Evolutionary conservation across 2,797 vertebrate genomes (phyloP), one percentile per base, ranked within the genome.

Genomic region (Rhadinocentrus ornatus): DNA sequence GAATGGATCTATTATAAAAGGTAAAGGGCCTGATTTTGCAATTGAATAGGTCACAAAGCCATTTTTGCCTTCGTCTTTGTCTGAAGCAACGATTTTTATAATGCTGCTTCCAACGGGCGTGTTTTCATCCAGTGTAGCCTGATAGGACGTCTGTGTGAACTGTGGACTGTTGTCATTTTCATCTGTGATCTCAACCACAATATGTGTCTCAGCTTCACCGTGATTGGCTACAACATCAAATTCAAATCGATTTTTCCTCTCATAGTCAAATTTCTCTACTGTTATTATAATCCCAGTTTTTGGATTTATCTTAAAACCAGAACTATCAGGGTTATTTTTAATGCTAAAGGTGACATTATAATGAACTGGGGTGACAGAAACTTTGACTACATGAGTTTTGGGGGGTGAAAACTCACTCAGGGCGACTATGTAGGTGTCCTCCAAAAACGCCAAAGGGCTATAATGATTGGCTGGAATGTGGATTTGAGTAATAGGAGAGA

Each of bases 141-240:
- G 91, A 12, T 98, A 99, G 0, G 96, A 96, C 16, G 93, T 80
- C 16, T 84, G 88, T 37, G 73, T 90, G 80, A 99, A 99, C 72
- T 80, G 77, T 2, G 98, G 98, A 73, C 93, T 88, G 0, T 98
- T 97, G 82, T 98, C 96, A 41, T 99, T 99, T 87, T 96, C 96
- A 78, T 99, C 98, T 0, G 60, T 84, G 15, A 99, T 73, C 48
- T 97, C 92, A 16, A 99, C 75, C 29, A 94, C 60, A 2, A 99
- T 85, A 1, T 82, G 87, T 0, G 96, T 91, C 80, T 95, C 92
- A 3, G 89, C 91, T 35, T 94, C 94, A 10, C 93, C 94, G 0
- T 89, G 89, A 67, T 90, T 85, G 3, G 96, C 93, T 35, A 90
- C 83, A 13, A 99, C 91, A 37, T 96, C 95, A 56, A 99, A 95